phyloP scores from a whole-genome alignment of 2,113 vertebrate genomes.

The Toxotes jaculatrix region DNA sequence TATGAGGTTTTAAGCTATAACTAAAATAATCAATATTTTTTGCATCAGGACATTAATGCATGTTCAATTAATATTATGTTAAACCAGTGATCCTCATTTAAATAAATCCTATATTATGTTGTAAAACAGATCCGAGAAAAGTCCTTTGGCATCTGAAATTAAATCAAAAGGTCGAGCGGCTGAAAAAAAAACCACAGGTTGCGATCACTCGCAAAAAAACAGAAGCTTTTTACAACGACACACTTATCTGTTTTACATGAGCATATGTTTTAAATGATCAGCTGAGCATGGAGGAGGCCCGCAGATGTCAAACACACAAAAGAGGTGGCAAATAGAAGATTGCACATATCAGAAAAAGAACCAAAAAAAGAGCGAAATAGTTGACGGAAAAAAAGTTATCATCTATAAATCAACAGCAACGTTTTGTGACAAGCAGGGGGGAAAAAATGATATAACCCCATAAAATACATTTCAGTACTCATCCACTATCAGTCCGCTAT shows the following conservation, averaged over 20 bases:
- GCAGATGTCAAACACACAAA: constrained; percentile 32
- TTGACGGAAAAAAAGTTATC: constrained; percentile 39
- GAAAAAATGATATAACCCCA: not conserved
- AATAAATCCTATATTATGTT: not conserved
- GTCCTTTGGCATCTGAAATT: constrained; percentile 25
- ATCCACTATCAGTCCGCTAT: not conserved
- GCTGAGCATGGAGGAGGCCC: constrained; percentile 51
- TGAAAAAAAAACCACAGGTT: constrained; percentile 46
- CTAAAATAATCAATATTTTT: not conserved
- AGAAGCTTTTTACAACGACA: constrained; percentile 48
- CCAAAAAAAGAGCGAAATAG: constrained; percentile 3
- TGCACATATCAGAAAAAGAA: constrained; percentile 1
- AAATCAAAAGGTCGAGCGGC: constrained; percentile 14
- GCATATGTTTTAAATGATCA: constrained; percentile 65
- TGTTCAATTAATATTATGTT: not conserved
- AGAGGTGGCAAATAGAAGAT: not conserved
- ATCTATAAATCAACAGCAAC: constrained; percentile 48
- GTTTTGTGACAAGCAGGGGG: constrained; percentile 22
- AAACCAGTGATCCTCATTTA: not conserved
- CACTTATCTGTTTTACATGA: constrained; percentile 43
- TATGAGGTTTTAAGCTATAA: not conserved
- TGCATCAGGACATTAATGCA: not conserved
- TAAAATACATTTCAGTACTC: not conserved
- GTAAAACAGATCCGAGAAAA: not conserved
- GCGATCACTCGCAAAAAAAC: constrained; percentile 36